Evolutionary conservation across 2,113 vertebrate genomes (phyloP).

Genomic region (Pithys albifrons): DNA sequence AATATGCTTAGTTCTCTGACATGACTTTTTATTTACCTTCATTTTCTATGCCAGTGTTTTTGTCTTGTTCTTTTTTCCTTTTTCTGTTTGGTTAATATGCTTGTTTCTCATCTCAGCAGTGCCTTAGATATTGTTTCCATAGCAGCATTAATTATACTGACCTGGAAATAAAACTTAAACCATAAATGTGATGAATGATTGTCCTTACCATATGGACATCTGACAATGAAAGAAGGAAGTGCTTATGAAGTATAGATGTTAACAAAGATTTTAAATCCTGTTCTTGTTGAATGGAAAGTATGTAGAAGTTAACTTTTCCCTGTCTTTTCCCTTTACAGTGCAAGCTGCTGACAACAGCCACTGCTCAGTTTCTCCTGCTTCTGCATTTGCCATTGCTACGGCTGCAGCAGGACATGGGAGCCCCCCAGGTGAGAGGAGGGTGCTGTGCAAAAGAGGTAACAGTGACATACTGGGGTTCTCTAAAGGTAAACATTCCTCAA

Average conservation of each 20-base stretch:
- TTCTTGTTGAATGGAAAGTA: not conserved
- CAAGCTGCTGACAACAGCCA: slow-evolving; percentile 89
- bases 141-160: not conserved
- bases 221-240: not conserved
- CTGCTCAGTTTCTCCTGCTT: slow-evolving; percentile 92
- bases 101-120: not conserved
- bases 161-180: not conserved
- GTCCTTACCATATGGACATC: not conserved
- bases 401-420: slow-evolving; percentile 94
- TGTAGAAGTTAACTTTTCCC: not conserved
- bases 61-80: accelerated
- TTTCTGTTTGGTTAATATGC: not conserved
- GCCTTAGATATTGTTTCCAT: not conserved
- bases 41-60: not conserved
- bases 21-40: not conserved
- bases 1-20: not conserved
- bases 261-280: not conserved
- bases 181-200: not conserved
- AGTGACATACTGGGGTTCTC: not conserved
- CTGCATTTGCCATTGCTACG: slow-evolving; percentile 97
- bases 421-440: slow-evolving; percentile 82
- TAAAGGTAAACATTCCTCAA: not conserved
- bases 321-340: slow-evolving; percentile 71
- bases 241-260: not conserved
- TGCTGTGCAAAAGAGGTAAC: not conserved